Evolutionary conservation across 1,140 invertebrate genomes (phyloP), one percentile per base, ranked within the genome.

Genomic region (Aplysia californica): DNA sequence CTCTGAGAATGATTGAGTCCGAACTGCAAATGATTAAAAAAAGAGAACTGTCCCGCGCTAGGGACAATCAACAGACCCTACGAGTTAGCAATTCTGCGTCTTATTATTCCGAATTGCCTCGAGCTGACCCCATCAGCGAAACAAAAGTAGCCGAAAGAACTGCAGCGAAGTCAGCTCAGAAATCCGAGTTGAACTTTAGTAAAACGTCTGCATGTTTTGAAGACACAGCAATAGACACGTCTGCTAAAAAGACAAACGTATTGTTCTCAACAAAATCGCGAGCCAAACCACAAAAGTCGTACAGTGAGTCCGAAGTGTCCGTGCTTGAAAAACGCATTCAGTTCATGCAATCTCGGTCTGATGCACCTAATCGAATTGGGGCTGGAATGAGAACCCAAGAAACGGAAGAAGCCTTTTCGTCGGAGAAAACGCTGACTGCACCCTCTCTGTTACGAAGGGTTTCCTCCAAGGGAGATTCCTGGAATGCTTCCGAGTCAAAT

Each of bases 11-110:
- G 31, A 68, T 68, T 20, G 66, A 68, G 15, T 20, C 38, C 20
- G 66, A 68, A 68, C 66, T 68, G n/a, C 10, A 10, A n/a, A 50
- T 50, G 44, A 10, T 50, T 10, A 50, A 50, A n/a, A 50, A n/a
- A 50, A 50, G n/a, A 50, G 44, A 50, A 50, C 44, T n/a, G 44
- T n/a, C 10, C 10, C 10, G 44, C 44, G 44, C 10, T 50, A 50
- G 10, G 44, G 10, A 15, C 44, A 10, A 15, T 50, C 44, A 15
- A 50, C 44, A 50, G 44, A 50, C n/a, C 10, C 44, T 15, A 50
- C 44, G 44, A 50, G 44, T 50, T n/a, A 15, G 10, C 44, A 15
- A 10, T 50, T 50, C 10, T 50, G 10, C 44, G n/a, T 15, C 44
- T n/a, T n/a, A n/a, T n/a, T n/a, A n/a, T n/a, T n/a, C n/a, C n/a